phyloP scores from a whole-genome alignment of 2,113 vertebrate genomes.

The Dicaeum eximium region DNA sequence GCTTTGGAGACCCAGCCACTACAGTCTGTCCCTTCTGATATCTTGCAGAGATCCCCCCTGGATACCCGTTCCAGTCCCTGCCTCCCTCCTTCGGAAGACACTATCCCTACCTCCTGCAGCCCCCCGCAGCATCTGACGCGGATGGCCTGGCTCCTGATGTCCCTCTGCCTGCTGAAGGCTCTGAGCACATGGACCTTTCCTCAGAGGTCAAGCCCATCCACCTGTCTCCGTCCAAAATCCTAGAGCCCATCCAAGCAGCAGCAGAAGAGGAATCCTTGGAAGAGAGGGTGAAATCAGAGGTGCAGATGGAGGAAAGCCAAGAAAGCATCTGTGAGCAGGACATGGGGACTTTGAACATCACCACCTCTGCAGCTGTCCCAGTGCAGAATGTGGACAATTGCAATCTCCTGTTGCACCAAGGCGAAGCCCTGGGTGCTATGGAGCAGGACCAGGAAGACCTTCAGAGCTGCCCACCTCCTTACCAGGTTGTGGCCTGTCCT shows the following conservation, averaged over 20 bases:
- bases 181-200: slow-evolving; percentile 74
- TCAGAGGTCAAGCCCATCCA: slow-evolving; percentile 80
- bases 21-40: background rate
- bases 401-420: slow-evolving; percentile 49
- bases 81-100: slow-evolving; percentile 83
- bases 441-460: slow-evolving; percentile 69
- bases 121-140: slow-evolving; percentile 71
- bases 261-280: slow-evolving; percentile 61
- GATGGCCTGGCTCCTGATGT: slow-evolving; percentile 77
- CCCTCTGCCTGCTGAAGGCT: slow-evolving; percentile 72
- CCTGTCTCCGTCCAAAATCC: slow-evolving; percentile 75
- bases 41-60: slow-evolving; percentile 82
- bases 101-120: slow-evolving; percentile 85
- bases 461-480: slow-evolving; percentile 67
- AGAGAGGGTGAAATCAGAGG: slow-evolving; percentile 71
- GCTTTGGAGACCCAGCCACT: background rate
- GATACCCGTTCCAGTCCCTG: slow-evolving; percentile 87
- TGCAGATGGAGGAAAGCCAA: slow-evolving; percentile 68
- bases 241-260: slow-evolving; percentile 67
- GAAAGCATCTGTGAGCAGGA: slow-evolving; percentile 55
- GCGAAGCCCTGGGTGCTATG: slow-evolving; percentile 43
- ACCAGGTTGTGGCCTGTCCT: slow-evolving; percentile 58
- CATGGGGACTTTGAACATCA: slow-evolving; percentile 50
- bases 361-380: slow-evolving; percentile 12
- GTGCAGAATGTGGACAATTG: slow-evolving; percentile 49